Conservation (phyloP, 2,888 invertebrate genomes). For the Cheilosia vernalis region DNA sequence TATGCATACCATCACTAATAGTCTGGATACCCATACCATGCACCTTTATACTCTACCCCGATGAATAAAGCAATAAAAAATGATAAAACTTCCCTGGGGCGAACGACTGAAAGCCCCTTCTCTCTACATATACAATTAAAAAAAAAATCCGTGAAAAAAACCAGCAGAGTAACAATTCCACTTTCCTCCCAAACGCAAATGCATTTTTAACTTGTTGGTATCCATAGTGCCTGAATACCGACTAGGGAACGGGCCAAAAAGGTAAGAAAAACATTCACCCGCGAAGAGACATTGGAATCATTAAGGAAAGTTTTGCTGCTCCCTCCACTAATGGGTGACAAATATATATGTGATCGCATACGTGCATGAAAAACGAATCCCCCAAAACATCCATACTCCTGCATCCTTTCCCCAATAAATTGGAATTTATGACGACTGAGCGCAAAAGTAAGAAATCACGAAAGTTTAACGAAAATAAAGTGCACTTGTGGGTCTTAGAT, state of each 20-base stretch:
- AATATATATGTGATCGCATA: constrained; percentile 71
- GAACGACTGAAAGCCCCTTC: constrained; percentile 4
- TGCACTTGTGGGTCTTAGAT: neutral
- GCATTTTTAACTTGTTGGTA: constrained; percentile 72
- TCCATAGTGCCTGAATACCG: constrained; percentile 61
- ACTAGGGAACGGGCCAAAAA: constrained; percentile 18
- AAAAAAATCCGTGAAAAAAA: neutral
- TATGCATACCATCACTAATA: constrained; percentile 6
- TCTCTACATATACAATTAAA: neutral
- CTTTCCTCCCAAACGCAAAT: constrained; percentile 40
- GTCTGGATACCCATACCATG: neutral
- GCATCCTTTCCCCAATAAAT: constrained; percentile 69
- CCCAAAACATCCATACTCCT: constrained; percentile 11
- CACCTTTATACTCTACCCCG: too few species aligned
- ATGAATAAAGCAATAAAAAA: constrained; percentile 29
- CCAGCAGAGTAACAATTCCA: constrained; percentile 1
- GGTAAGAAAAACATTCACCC: constrained; percentile 65
- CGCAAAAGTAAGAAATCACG: constrained; percentile 75
- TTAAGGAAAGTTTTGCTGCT: constrained; percentile 64
- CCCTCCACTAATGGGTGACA: constrained; percentile 53
- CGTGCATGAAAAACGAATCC: constrained; percentile 47
- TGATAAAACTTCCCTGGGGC: constrained; percentile 25
- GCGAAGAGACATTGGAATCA: constrained; percentile 70
- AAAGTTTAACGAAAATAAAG: constrained; percentile 52
- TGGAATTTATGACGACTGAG: constrained; percentile 75